Conservation (phyloP, 2,888 invertebrate species). For the Diachrysia chrysitis region DNA sequence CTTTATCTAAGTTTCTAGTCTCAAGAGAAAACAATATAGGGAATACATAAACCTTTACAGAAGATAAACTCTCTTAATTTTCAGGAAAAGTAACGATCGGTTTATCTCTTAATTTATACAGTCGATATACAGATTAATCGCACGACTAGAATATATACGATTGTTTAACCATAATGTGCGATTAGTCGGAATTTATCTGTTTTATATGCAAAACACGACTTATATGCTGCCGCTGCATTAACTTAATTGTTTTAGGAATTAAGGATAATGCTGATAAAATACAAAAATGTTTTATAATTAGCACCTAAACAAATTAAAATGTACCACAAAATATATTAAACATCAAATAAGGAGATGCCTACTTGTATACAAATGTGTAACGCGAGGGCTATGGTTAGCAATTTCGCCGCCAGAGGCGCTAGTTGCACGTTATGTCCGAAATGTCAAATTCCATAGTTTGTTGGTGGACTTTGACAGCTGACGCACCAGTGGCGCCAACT, state of each 20-base stretch:
- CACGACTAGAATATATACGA: conserved; percentile 59
- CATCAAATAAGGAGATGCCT: too few relatives aligned
- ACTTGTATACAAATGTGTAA: too few relatives aligned
- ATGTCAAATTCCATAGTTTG: too few relatives aligned
- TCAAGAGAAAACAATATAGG: background rate
- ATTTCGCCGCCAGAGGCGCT: too few relatives aligned
- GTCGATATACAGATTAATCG: conserved; percentile 56
- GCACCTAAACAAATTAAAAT: too few relatives aligned
- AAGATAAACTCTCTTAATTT: conserved; percentile 25
- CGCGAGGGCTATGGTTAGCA: too few relatives aligned
- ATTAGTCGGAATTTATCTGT: conserved; percentile 54
- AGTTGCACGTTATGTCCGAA: too few relatives aligned
- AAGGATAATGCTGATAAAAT: background rate
- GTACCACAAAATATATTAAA: too few relatives aligned
- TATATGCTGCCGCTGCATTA: conserved; percentile 48
- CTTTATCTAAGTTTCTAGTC: background rate
- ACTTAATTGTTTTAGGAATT: conserved; percentile 46
- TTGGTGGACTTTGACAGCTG: too few relatives aligned
- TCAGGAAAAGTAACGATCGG: conserved; percentile 27
- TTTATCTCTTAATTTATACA: conserved; percentile 51
- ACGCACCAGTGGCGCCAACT: too few relatives aligned
- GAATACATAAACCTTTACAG: conserved; percentile 5
- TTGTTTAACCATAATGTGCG: conserved; percentile 57
- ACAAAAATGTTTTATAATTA: background rate
- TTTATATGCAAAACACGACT: conserved; percentile 49